Evolutionary conservation across 2,888 invertebrate species (phyloP), one percentile per base, ranked within the genome.

Genomic region (Malthinus flaveolus): DNA sequence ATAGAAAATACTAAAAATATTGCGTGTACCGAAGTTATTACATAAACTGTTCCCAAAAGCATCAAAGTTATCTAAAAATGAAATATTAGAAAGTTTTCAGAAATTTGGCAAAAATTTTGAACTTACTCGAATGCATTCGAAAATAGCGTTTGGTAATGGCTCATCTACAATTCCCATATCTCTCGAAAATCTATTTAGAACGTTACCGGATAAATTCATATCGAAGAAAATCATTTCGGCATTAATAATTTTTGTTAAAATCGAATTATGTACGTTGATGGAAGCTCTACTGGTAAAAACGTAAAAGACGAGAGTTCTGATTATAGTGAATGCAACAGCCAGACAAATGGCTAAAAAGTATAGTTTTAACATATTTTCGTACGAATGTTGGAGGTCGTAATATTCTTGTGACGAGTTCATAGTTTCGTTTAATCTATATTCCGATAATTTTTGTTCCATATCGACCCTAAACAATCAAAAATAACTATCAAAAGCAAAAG

Each of bases 21-120:
- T 69, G 84, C 84, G 77, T 90, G 31, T 3, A 89, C 85, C 1
- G 86, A 71, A 6, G 86, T 85, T 0, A 91, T 86, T 45, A 93
- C 86, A 0, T 87, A 80, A 8, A 89, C 78, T 13, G 91, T 85
- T 2, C 90, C 91, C 8, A 88, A 76, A 37, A 92, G 80, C 66
- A 81, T 80, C 1, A 84, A 72, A 61, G 83, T 79, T 69, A 83
- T 82, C 84, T 85, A 45, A 55, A 72, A 72, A 42, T 36, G 10
- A 39, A 13, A 32, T 1, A 39, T n/a, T 7, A 2, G 1, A 11
- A 45, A 45, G 11, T 23, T 2, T 23, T 23, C 5, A n/a, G n/a
- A n/a, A 5, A 23, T 23, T 23, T 23, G 23, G 23, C 2, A 23
- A 23, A 5, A 5, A 23, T 2, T 34, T n/a, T 10, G 3, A 15